Conservation (phyloP, 2,888 invertebrate species). For the Idaea dimidiata region DNA sequence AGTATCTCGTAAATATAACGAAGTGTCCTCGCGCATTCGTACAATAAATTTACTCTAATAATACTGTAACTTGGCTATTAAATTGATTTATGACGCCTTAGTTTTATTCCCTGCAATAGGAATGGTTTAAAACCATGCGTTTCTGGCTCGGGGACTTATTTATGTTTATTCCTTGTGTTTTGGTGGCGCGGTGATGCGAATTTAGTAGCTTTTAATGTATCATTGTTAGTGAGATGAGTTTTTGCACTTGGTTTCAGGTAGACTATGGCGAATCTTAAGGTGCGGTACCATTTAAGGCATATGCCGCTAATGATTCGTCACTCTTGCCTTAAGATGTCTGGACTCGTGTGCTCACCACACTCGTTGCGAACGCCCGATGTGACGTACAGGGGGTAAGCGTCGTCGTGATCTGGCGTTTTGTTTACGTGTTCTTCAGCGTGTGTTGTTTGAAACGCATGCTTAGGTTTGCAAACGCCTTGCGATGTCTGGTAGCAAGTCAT, state of each 20-base stretch:
- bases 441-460: no score
- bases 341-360: no score
- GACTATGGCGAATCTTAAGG: no score
- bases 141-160: not conserved
- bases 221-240: not conserved
- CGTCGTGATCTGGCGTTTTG: no score
- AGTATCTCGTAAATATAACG: conserved; percentile 32
- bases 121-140: conserved; percentile 21
- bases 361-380: no score
- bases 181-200: not conserved
- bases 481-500: no score
- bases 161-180: conserved; percentile 4
- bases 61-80: conserved; percentile 31
- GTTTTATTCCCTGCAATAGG: conserved; percentile 23
- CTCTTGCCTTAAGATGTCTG: no score
- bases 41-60: conserved; percentile 33
- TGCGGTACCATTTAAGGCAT: no score
- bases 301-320: no score
- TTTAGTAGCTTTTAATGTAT: not conserved
- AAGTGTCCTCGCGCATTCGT: conserved; percentile 33
- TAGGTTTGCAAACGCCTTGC: no score
- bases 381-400: no score
- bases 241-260: not conserved
- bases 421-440: no score
- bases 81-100: conserved; percentile 28